Conservation (phyloP, 2,113 vertebrate genomes). For the Melanostigma gelatinosum region DNA sequence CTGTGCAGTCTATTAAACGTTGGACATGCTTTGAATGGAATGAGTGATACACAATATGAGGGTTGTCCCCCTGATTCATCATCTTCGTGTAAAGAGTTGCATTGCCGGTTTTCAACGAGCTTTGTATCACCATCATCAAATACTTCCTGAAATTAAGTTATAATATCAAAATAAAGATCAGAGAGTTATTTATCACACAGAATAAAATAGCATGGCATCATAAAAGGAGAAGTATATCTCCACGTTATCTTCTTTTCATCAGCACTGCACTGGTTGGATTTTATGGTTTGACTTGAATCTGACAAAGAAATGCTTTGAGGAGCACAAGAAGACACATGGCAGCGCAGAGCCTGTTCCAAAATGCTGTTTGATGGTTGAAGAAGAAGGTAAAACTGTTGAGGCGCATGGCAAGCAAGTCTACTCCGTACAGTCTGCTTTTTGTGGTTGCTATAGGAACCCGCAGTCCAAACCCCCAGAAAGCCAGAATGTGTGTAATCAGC, state of each 20-base stretch:
- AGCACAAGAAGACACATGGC: constrained; percentile 33
- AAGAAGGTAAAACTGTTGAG: constrained; percentile 36
- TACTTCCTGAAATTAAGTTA: background rate
- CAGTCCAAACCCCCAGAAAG: constrained; percentile 48
- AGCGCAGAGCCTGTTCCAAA: constrained; percentile 38
- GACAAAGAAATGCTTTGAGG: constrained; percentile 35
- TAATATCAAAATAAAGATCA: constrained; percentile 1
- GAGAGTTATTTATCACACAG: background rate
- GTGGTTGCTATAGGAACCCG: constrained; percentile 70
- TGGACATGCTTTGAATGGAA: background rate
- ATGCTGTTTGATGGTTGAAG: constrained; percentile 69
- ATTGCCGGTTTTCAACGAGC: background rate
- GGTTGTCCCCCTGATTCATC: background rate
- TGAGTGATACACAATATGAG: background rate
- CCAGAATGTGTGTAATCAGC: constrained; percentile 59
- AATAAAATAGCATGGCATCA: background rate
- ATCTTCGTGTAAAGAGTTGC: background rate
- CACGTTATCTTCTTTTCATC: background rate
- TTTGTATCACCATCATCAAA: background rate
- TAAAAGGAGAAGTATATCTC: background rate
- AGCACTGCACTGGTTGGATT: background rate
- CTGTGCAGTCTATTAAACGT: background rate
- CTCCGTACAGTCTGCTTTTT: constrained; percentile 45
- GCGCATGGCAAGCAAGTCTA: constrained; percentile 28
- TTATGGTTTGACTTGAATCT: background rate